phyloP scores from a whole-genome alignment of 2,888 invertebrate species.

The Odontothrips loti region DNA sequence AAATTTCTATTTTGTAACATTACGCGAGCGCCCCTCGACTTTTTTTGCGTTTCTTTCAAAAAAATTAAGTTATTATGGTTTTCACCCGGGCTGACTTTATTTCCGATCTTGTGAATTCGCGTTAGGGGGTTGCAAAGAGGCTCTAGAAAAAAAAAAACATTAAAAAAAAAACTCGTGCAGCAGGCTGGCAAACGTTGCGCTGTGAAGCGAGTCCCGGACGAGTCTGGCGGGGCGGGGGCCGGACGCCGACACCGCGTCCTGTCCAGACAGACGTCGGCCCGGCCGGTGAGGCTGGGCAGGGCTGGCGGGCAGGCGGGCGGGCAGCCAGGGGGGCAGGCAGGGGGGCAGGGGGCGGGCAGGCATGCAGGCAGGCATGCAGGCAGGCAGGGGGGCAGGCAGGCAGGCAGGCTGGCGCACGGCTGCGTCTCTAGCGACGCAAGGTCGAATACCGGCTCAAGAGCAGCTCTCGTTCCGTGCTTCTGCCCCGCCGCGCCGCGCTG shows the following conservation, averaged over 20 bases:
- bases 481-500: not conserved
- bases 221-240: too few relatives aligned
- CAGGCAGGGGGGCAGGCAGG: not conserved
- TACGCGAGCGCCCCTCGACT: too few relatives aligned
- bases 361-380: not conserved
- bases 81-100: too few relatives aligned
- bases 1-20: too few relatives aligned
- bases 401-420: not conserved
- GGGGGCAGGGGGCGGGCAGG: not conserved
- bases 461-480: not conserved
- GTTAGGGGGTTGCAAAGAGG: too few relatives aligned
- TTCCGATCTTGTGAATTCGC: too few relatives aligned
- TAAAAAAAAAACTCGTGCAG: too few relatives aligned
- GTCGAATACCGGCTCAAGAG: constrained; percentile 23
- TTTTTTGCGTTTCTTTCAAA: too few relatives aligned
- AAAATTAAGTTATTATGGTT: too few relatives aligned
- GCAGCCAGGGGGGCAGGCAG: not conserved
- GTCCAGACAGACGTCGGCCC: not conserved
- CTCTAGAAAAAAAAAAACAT: too few relatives aligned
- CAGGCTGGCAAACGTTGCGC: too few relatives aligned
- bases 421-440: constrained; percentile 9
- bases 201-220: too few relatives aligned
- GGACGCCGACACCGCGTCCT: not conserved
- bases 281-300: not conserved
- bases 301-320: not conserved